Evolutionary conservation across 2,113 vertebrate species (phyloP).

Genomic region (Corythornis vintsioides): DNA sequence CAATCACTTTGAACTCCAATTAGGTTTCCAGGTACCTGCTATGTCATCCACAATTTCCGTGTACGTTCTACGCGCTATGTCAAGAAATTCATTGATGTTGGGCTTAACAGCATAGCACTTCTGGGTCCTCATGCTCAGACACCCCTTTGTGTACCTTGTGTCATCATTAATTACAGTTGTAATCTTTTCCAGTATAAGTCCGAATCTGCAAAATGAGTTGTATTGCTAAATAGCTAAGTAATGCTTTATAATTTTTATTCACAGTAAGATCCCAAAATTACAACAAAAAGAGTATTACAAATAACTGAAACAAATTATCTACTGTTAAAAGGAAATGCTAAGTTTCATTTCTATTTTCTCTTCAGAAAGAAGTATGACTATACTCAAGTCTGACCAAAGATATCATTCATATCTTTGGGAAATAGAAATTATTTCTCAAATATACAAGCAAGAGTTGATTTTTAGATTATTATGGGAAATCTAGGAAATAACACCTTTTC

Average conservation of each 20-base stretch:
- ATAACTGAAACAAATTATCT: not conserved
- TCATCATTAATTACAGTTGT: slow-evolving; percentile 92
- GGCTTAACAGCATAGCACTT: slow-evolving; percentile 96
- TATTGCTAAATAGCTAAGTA: not conserved
- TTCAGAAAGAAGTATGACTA: not conserved
- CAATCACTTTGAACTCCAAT: not conserved
- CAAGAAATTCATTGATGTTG: slow-evolving; percentile 92
- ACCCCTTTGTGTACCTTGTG: slow-evolving; percentile 88
- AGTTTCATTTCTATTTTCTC: not conserved
- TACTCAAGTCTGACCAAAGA: not conserved
- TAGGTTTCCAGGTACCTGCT: slow-evolving; percentile 80
- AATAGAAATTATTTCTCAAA: not conserved
- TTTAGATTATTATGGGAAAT: not conserved
- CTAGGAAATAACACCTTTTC: not conserved
- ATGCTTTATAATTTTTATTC: not conserved
- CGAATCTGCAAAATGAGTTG: slow-evolving; percentile 80
- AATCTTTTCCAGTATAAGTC: slow-evolving; percentile 90
- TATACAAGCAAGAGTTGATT: not conserved
- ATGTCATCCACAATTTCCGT: slow-evolving; percentile 98
- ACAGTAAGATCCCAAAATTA: not conserved
- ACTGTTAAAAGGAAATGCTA: not conserved
- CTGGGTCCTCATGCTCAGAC: slow-evolving; percentile 93
- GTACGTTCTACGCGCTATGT: slow-evolving; percentile 92
- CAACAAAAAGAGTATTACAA: not conserved
- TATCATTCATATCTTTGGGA: not conserved